These are phyloP conservation scores for Calcarius lapponicus DNA, from an alignment of 2,797 vertebrate species.

Conservation along the genomic window DNA sequence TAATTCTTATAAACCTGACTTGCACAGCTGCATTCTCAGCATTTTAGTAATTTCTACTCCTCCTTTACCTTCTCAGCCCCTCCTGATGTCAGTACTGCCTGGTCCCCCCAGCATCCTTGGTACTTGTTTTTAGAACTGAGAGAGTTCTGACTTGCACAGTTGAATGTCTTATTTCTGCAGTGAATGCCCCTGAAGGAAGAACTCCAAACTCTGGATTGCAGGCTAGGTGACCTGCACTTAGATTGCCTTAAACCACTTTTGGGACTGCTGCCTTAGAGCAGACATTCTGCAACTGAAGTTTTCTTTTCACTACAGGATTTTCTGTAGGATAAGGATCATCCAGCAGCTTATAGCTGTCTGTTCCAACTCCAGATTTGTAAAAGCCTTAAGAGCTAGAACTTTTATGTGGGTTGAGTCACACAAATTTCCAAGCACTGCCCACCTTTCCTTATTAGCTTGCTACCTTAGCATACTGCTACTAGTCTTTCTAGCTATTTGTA, in stretches of 20 bases:
- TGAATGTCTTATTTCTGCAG: not conserved
- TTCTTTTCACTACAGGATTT: not conserved
- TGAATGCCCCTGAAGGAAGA: not conserved
- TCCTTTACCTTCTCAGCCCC: not conserved
- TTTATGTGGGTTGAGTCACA: not conserved
- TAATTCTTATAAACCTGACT: not conserved
- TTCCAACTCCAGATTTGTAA: not conserved
- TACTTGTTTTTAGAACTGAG: not conserved
- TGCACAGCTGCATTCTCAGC: not conserved
- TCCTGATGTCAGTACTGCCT: not conserved
- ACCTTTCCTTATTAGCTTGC: not conserved
- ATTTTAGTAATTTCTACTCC: not conserved
- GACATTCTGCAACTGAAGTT: not conserved
- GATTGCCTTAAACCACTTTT: not conserved
- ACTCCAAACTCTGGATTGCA: not conserved
- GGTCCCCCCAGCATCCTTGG: not conserved
- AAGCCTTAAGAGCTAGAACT: not conserved
- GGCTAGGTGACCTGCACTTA: not conserved
- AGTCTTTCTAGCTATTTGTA: not conserved
- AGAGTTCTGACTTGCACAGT: not conserved
- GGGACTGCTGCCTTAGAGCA: not conserved
- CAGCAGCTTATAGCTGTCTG: not conserved
- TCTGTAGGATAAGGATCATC: not conserved
- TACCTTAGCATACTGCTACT: not conserved
- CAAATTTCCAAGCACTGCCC: not conserved